Evolutionary conservation across 2,113 vertebrate species (phyloP), one percentile per base, ranked within the genome.

Genomic region (Epinephelus moara): DNA sequence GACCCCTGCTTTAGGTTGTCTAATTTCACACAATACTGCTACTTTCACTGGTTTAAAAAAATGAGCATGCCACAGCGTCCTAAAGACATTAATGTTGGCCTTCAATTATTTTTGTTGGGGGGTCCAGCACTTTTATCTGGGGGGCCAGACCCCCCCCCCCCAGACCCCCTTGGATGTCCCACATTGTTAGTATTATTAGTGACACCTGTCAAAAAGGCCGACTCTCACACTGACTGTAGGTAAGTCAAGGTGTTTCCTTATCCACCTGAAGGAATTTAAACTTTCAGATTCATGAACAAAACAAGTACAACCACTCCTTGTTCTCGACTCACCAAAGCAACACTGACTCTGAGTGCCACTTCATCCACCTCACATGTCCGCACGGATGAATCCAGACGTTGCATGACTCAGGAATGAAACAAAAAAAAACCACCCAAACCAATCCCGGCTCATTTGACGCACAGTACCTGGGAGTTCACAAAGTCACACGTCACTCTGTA

Each of bases 401-500:
- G 70, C 62, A 3, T 75, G 86, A 84, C 71, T 81, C 21, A 78
- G 55, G 56, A 87, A 61, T 8, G 45, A 85, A n/a, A 75, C 37
- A 50, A 68, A 42, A 47, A 17, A 17, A 7, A 40, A 47, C 73
- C 86, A 70, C 71, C 42, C 4, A 50, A 50, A 50, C 17, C 15
- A 89, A 71, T 53, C 62, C 66, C 0, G 12, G 45, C 73, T 85
- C 74, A 64, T 77, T 60, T 86, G 85, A 82, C 63, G 63, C 87
- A 68, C 47, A 3, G 14, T 72, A 81, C 55, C 70, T 72, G 67
- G 0, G 55, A 75, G 55, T 78, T 75, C 82, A 75, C 75, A 85
- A 62, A 88, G 78, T 77, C 78, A 70, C 82, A 81, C 63, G 85
- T 91, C 90, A 94, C 73, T 19, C 23, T n/a, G 70, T 76, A 82